phyloP scores from a whole-genome alignment of 1,140 invertebrate species.

The Leptestheria dahalacensis region DNA sequence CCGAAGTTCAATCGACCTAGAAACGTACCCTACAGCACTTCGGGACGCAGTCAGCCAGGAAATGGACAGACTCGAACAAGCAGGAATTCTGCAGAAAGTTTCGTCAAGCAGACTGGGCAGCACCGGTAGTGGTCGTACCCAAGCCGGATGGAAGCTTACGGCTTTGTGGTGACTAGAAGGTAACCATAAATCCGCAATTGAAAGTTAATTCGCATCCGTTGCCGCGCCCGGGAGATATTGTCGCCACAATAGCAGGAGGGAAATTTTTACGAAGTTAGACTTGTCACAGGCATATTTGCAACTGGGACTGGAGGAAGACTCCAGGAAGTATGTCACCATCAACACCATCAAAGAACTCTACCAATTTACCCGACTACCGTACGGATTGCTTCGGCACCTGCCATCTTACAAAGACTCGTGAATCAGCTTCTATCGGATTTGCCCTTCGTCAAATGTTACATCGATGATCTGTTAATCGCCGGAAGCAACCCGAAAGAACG shows the following conservation, averaged over 20 bases:
- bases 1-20: too few relatives aligned
- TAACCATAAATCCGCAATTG: constrained; percentile 19
- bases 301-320: constrained; percentile 22
- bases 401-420: constrained; percentile 23
- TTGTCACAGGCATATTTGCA: constrained; percentile 25
- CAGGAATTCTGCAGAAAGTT: constrained; percentile 26
- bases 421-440: constrained; percentile 12
- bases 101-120: constrained; percentile 27
- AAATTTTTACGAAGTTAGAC: constrained; percentile 25
- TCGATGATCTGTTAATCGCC: constrained; percentile 21
- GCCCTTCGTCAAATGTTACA: not conserved
- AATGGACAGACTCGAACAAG: too few relatives aligned
- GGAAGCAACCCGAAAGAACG: constrained; percentile 18
- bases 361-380: not conserved
- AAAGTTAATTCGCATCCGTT: constrained; percentile 16
- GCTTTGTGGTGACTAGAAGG: constrained; percentile 27
- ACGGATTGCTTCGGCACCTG: constrained; percentile 14
- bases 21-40: too few relatives aligned
- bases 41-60: too few relatives aligned
- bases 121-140: constrained; percentile 28
- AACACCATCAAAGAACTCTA: constrained; percentile 15
- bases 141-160: constrained; percentile 26
- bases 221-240: constrained; percentile 25
- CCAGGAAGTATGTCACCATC: constrained; percentile 24
- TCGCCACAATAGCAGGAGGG: constrained; percentile 23